Percentiles rank a stretch among this genome's conserved stretches.
Evolutionary conservation across 2,888 invertebrate species (phyloP).

Genomic region (Odiellus spinosus): DNA sequence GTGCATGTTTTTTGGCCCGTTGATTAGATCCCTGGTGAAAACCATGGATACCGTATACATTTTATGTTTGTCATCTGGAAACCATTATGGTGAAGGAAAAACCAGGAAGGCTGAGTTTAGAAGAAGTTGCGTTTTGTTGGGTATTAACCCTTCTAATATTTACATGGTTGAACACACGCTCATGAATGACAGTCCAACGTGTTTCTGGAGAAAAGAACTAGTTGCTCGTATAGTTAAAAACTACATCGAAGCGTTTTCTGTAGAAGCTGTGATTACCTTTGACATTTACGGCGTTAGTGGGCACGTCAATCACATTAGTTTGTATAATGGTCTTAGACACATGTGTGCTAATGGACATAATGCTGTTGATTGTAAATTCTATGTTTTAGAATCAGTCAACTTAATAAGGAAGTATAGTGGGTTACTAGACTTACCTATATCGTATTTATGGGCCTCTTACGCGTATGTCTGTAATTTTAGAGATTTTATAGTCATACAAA

Average conservation of each 20-base stretch:
- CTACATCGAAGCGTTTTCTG: conserved; percentile 10
- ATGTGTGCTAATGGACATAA: background rate
- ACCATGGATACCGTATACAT: conserved; percentile 44
- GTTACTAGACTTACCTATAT: conserved; percentile 7
- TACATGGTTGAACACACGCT: too few relatives aligned
- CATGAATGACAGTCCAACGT: conserved; percentile 15
- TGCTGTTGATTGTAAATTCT: conserved; percentile 12
- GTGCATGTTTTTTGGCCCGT: conserved; percentile 96
- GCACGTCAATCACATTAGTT: conserved; percentile 70
- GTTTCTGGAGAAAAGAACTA: conserved; percentile 11
- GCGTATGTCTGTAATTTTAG: too few relatives aligned
- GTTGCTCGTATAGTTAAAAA: conserved; percentile 12
- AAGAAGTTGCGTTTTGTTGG: conserved; percentile 59
- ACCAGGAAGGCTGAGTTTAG: conserved; percentile 59
- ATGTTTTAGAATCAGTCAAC: conserved; percentile 23
- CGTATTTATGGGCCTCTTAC: conserved; percentile 1
- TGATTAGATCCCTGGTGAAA: conserved; percentile 35
- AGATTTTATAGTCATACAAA: conserved; percentile 18
- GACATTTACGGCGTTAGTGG: conserved; percentile 84
- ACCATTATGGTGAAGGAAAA: conserved; percentile 2
- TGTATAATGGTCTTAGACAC: conserved; percentile 25
- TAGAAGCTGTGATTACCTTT: conserved; percentile 56
- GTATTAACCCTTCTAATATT: conserved; percentile 36
- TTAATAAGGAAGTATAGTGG: conserved; percentile 23
- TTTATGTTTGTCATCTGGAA: conserved; percentile 70